Evolutionary conservation across 2,113 vertebrate species (phyloP).

Genomic region (Cervus canadensis): DNA sequence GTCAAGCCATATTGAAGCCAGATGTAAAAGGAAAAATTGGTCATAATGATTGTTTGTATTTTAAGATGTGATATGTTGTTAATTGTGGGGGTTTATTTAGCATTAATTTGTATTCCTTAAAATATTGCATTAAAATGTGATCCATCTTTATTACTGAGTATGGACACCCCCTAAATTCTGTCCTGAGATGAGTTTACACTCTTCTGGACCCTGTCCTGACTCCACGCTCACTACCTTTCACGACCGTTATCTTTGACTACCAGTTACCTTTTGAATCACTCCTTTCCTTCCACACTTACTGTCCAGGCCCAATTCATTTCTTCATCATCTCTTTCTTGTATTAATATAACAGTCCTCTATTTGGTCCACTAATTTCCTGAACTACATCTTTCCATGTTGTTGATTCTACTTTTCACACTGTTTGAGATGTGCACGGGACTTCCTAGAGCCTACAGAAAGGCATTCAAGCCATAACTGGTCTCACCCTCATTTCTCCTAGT

Average conservation of each 20-base stretch:
- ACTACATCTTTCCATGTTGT: neutral
- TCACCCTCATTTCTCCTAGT: neutral
- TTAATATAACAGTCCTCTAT: neutral
- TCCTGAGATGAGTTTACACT: neutral
- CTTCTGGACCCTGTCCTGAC: neutral
- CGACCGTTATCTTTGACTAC: neutral
- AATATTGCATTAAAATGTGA: neutral
- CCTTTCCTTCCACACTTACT: neutral
- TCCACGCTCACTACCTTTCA: neutral
- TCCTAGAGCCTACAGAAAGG: neutral
- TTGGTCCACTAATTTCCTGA: neutral
- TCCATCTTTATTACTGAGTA: neutral
- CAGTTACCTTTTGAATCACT: neutral
- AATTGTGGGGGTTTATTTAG: neutral
- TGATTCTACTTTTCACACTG: neutral
- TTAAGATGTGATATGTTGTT: neutral
- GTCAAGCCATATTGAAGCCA: neutral
- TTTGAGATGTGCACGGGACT: neutral
- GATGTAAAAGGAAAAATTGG: neutral
- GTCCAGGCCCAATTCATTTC: neutral
- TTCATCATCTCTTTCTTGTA: neutral
- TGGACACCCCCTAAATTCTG: neutral
- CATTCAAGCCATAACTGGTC: neutral
- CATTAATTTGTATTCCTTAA: neutral
- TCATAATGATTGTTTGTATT: neutral